These are phyloP conservation scores for Mechanitis messenoides DNA, from an alignment of 2,888 invertebrate species.

Conservation along the genomic window DNA sequence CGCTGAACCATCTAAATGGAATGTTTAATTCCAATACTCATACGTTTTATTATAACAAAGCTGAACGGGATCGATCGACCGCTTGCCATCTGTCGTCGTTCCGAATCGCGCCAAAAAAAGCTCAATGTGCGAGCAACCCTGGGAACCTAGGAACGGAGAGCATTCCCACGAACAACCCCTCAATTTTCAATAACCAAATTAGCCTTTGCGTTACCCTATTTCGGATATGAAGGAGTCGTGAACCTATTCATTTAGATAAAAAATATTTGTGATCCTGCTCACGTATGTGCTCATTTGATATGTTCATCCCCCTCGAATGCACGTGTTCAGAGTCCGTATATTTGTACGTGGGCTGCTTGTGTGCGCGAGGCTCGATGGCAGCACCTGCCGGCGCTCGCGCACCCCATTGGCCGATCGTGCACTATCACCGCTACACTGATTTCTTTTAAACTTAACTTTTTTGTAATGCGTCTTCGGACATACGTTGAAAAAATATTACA, in stretches of 20 bases:
- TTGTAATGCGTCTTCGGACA: conserved; percentile 67
- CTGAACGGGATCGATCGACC: conserved; percentile 68
- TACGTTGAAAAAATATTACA: conserved; percentile 68
- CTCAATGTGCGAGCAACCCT: conserved; percentile 77
- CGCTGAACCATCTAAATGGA: conserved; percentile 74
- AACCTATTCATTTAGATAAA: conserved; percentile 74
- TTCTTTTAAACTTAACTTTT: conserved; percentile 71
- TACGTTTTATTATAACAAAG: conserved; percentile 74
- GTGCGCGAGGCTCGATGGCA: conserved; percentile 58
- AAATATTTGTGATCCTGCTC: conserved; percentile 62
- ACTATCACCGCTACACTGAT: conserved; percentile 76
- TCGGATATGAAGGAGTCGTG: conserved; percentile 76
- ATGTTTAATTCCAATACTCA: conserved; percentile 73
- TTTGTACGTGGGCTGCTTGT: conserved; percentile 61
- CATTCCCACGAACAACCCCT: conserved; percentile 82
- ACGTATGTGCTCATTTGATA: conserved; percentile 39
- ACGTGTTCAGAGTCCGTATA: conserved; percentile 74
- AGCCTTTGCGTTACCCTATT: conserved; percentile 78
- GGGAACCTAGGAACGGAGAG: conserved; percentile 79
- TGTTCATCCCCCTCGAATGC: conserved; percentile 73
- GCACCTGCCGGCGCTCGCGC: conserved; percentile 72
- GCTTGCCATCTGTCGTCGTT: conserved; percentile 76
- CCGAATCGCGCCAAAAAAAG: conserved; percentile 72
- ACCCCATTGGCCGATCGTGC: conserved; percentile 64
- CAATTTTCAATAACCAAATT: conserved; percentile 78